Percentiles rank a stretch among this genome's conserved stretches.
Conservation (phyloP, 2,797 vertebrate species). For the Setipinna tenuifilis region DNA sequence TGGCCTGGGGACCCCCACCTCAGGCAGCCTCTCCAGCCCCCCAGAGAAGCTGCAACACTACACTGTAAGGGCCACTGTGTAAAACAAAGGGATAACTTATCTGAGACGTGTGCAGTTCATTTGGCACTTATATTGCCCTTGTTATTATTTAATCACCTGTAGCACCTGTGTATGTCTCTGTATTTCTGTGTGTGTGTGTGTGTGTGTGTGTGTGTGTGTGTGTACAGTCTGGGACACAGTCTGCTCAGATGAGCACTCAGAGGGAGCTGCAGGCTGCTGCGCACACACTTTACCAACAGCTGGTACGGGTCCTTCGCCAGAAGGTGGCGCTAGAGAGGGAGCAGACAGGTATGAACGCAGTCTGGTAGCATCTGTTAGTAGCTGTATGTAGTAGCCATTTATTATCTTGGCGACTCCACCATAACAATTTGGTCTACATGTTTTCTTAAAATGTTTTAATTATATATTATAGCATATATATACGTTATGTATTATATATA, state of each 20-base stretch:
- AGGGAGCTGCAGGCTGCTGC: conserved; percentile 76
- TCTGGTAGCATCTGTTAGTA: not conserved
- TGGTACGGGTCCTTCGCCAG: conserved; percentile 75
- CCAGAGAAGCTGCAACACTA: conserved; percentile 78
- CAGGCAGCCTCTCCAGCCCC: conserved; percentile 61
- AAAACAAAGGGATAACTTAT: too few relatives aligned
- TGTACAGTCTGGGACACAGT: conserved; percentile 73
- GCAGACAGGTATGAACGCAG: conserved; percentile 66
- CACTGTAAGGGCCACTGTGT: conserved; percentile 62
- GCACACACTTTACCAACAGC: conserved; percentile 80
- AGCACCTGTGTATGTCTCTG: not conserved
- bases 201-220: conserved; percentile 29
- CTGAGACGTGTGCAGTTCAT: too few relatives aligned
- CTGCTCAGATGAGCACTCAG: conserved; percentile 70
- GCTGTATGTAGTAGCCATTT: not conserved
- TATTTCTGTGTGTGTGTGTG: not conserved
- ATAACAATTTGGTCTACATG: too few relatives aligned
- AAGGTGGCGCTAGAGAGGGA: conserved; percentile 71
- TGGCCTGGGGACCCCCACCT: conserved; percentile 72
- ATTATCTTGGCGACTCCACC: too few relatives aligned
- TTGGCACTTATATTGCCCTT: too few relatives aligned
- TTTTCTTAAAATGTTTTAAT: too few relatives aligned
- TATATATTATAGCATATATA: too few relatives aligned
- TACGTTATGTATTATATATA: too few relatives aligned
- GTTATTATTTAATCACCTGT: not conserved